Base-by-base conservation (phyloP, 2,113 vertebrate species). In the Meriones unguiculatus region DNA sequence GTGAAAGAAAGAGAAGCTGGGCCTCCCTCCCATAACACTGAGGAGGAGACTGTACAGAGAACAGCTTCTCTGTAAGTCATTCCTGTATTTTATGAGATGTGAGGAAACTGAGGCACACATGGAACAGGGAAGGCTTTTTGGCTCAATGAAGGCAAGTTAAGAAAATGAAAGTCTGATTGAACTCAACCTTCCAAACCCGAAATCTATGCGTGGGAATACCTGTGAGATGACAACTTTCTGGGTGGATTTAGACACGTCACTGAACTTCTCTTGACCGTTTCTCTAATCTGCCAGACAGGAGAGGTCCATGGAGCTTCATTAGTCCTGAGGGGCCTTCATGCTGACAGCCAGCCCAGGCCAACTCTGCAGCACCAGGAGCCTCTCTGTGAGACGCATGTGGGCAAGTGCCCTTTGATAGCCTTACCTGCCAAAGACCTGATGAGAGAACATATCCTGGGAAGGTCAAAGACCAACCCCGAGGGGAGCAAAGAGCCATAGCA, bases 131-230 rank as follows among this genome's bases (percentile, higher is more conserved):
- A 24, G 50, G 7, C 32, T 4, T 50, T 50, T 86, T 24, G 77
- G 38, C 59, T 94, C 25, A 91, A 0, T 38, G 72, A 87, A 89
- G 67, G 15, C 65, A 65, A 91, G 32, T 46, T 25, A 86, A 65
- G 54, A 94, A 84, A 67, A 65, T 28, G 5, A 38, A 90, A 73
- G 17, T 65, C 69, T 46, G 7, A 87, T 90, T 78, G 46, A 94
- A 92, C 82, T 67, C 70, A 50, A 25, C 14, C 14, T 67, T 50
- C 67, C 50, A 64, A 7, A 57, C 46, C 46, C n/a, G 1, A 62
- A 50, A 78, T 59, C 62, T 70, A n/a, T 38, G 17, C 73, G 1
- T 22, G 14, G 41, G n/a, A 54, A 28, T 0, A 35, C n/a, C 67
- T 54, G 54, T 46, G 50, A 22, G 18, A 64, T 14, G 13, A 20